These are phyloP conservation scores for Microcebus jonahi DNA, from an alignment of 2,113 vertebrate genomes.

Conservation along the genomic window DNA sequence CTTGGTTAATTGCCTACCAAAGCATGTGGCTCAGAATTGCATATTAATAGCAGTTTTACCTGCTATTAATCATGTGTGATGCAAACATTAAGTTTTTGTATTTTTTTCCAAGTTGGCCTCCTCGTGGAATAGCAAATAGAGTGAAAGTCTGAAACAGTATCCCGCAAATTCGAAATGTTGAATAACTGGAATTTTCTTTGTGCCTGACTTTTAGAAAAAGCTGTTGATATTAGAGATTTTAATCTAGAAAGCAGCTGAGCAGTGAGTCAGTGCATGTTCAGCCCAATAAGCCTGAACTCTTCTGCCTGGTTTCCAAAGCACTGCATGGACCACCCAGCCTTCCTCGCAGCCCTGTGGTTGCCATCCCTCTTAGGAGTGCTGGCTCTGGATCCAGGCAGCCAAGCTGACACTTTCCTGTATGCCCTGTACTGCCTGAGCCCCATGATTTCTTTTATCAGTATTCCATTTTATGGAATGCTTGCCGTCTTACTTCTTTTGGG, in stretches of 20 bases:
- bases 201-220: not conserved
- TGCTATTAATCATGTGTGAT: not conserved
- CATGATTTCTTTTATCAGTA: not conserved
- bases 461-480: not conserved
- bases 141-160: not conserved
- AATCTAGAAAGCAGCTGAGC: not conserved
- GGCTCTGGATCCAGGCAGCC: not conserved
- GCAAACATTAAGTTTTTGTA: constrained; percentile 39
- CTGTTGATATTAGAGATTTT: not conserved
- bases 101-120: not conserved
- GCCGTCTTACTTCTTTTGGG: not conserved
- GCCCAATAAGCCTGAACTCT: not conserved
- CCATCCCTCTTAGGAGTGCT: not conserved
- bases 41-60: not conserved
- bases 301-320: not conserved
- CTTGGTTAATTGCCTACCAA: not conserved
- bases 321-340: fast-evolving
- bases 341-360: not conserved
- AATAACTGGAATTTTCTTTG: not conserved
- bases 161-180: not conserved
- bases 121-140: not conserved
- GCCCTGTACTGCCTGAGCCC: not conserved
- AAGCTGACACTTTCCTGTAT: not conserved
- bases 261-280: not conserved
- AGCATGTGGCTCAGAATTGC: constrained; percentile 50